Conservation (phyloP, 2,797 vertebrate species). For the Darevskia mixta region DNA sequence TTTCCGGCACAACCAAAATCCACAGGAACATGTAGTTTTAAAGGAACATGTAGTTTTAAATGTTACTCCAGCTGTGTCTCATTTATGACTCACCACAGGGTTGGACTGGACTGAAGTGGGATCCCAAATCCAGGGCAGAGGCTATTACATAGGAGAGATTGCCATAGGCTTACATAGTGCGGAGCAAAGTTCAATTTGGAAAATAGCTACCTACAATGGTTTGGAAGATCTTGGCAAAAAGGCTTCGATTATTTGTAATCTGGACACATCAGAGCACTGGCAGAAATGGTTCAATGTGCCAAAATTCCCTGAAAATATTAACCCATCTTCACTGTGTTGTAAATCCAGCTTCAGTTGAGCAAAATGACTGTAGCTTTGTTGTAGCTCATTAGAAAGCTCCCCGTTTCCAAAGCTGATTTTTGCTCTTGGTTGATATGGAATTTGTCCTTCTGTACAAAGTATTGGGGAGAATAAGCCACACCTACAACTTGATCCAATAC, state of each 20-base stretch:
- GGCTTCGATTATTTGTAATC: neutral
- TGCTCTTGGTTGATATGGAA: neutral
- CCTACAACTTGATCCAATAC: neutral
- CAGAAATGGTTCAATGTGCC: neutral
- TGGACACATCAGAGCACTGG: neutral
- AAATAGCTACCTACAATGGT: neutral
- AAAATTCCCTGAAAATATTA: neutral
- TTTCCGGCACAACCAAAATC: conserved; percentile 57
- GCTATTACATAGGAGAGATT: neutral
- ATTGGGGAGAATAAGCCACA: neutral
- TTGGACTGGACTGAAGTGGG: neutral
- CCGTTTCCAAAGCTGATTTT: conserved; percentile 16
- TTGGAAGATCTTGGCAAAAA: neutral
- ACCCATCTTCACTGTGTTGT: neutral
- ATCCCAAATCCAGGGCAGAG: neutral
- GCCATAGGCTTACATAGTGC: neutral
- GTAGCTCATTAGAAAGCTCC: neutral
- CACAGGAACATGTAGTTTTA: neutral
- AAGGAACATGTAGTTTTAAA: neutral
- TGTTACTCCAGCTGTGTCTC: neutral
- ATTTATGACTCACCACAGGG: neutral
- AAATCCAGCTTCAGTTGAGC: neutral
- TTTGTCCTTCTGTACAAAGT: neutral
- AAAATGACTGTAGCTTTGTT: neutral
- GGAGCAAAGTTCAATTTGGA: neutral